These are phyloP conservation scores for Caenorhabditis sp. DNA, from an alignment of 2,888 invertebrate genomes.

Conservation along the genomic window DNA sequence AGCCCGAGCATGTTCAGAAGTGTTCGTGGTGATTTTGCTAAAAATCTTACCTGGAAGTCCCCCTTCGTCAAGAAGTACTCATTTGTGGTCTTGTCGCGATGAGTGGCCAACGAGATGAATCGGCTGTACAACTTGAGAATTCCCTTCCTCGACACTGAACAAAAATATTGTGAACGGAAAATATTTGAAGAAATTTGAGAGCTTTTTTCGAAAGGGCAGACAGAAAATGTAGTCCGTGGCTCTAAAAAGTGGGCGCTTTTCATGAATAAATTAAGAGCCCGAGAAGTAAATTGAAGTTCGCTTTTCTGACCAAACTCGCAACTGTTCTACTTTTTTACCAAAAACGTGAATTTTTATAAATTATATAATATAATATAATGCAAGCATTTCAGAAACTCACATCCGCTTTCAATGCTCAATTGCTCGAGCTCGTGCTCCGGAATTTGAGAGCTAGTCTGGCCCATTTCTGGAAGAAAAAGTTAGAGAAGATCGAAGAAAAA, in stretches of 20 bases:
- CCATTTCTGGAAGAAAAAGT: slow-evolving; percentile 55
- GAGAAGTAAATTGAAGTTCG: slow-evolving; percentile 24
- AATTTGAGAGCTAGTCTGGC: slow-evolving; percentile 65
- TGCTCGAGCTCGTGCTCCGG: slow-evolving; percentile 70
- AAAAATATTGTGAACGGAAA: no score
- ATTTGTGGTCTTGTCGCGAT: slow-evolving; percentile 69
- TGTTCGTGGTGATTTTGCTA: no score
- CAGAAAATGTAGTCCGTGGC: no score
- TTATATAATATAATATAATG: no score
- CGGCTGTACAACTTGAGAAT: slow-evolving; percentile 74
- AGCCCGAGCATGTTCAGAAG: no score
- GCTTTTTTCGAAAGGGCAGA: no score
- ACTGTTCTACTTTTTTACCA: no score
- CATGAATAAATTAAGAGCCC: slow-evolving; percentile 44
- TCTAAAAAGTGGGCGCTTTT: no score
- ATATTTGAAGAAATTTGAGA: no score
- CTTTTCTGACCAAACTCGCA: not conserved
- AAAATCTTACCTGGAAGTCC: slow-evolving; percentile 87
- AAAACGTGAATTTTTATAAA: no score
- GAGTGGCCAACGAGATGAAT: slow-evolving; percentile 73
- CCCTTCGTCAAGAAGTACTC: slow-evolving; percentile 84
- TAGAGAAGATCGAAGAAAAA: no score
- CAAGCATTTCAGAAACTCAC: slow-evolving; percentile 67
- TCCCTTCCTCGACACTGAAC: slow-evolving; percentile 73
- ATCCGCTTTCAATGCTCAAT: slow-evolving; percentile 72